Conservation (phyloP, 2,113 vertebrate genomes). For the Lontra canadensis region DNA sequence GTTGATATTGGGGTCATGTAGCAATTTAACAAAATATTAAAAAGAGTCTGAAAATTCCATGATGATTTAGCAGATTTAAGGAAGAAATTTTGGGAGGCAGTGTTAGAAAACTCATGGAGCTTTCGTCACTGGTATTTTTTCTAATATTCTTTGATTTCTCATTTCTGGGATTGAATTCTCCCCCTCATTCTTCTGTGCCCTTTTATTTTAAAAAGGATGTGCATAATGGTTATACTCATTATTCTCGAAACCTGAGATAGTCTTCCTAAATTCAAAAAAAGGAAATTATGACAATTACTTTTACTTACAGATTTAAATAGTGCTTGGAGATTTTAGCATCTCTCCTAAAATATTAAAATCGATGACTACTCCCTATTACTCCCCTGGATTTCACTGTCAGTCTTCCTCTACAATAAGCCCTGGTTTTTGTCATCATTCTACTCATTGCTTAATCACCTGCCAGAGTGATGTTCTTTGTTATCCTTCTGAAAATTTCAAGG, state of each 20-base stretch:
- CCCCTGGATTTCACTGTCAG: background rate
- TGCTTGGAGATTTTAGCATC: background rate
- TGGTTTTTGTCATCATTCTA: background rate
- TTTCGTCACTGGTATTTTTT: background rate
- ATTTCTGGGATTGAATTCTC: background rate
- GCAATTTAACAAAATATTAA: background rate
- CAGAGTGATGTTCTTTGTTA: constrained; percentile 3
- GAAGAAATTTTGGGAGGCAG: background rate
- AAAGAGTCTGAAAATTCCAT: background rate
- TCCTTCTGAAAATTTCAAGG: background rate
- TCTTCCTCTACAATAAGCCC: background rate
- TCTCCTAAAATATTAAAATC: background rate
- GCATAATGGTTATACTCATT: background rate
- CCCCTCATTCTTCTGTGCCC: background rate
- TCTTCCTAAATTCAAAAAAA: background rate
- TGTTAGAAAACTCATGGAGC: background rate
- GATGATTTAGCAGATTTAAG: background rate
- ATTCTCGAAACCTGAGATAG: background rate
- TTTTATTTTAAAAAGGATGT: background rate
- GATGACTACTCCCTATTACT: background rate
- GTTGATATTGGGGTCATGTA: background rate
- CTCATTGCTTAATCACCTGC: background rate
- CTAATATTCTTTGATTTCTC: background rate
- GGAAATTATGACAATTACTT: background rate
- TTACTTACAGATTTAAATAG: background rate